phyloP scores from a whole-genome alignment of 2,888 invertebrate genomes.

The Acrobasis repandana region DNA sequence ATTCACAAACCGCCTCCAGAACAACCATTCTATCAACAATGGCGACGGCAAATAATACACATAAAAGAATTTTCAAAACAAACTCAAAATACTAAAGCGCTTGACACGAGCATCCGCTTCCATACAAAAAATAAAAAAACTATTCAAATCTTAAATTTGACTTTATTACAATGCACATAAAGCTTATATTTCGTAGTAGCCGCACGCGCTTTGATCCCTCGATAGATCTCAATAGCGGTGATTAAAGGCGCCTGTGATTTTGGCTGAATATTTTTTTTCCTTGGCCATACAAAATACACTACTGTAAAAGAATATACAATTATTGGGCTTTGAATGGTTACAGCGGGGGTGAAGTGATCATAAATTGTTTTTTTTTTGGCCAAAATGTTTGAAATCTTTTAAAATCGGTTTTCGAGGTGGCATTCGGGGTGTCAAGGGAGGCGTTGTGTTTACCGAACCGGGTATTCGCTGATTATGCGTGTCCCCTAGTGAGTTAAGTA shows the following conservation, averaged over 20 bases:
- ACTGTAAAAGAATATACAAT: conserved; percentile 84
- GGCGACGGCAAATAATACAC: conserved; percentile 77
- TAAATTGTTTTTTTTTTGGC: conserved; percentile 78
- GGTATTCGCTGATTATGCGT: conserved; percentile 72
- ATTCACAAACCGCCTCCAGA: conserved; percentile 71
- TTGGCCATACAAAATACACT: conserved; percentile 78
- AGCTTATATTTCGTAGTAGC: conserved; percentile 64
- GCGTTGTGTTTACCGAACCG: conserved; percentile 54
- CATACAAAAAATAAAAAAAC: conserved; percentile 72
- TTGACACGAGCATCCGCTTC: conserved; percentile 83
- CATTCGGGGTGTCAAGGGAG: conserved; percentile 63
- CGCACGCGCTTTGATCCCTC: conserved; percentile 74
- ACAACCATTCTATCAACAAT: conserved; percentile 74
- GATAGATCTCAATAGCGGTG: conserved; percentile 83
- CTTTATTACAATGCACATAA: conserved; percentile 71
- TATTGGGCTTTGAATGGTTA: conserved; percentile 81
- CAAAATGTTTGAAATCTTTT: conserved; percentile 76
- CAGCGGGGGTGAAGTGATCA: conserved; percentile 82
- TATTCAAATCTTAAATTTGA: conserved; percentile 61
- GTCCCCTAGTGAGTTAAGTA: conserved; percentile 42
- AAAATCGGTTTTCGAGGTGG: conserved; percentile 63
- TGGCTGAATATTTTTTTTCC: conserved; percentile 79
- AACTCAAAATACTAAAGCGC: conserved; percentile 83
- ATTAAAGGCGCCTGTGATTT: conserved; percentile 83
- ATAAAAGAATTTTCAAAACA: conserved; percentile 84